Percentiles rank a stretch among this genome's conserved stretches.
Evolutionary conservation across 2,797 vertebrate genomes (phyloP).

Genomic region (Pipistrellus nathusii): DNA sequence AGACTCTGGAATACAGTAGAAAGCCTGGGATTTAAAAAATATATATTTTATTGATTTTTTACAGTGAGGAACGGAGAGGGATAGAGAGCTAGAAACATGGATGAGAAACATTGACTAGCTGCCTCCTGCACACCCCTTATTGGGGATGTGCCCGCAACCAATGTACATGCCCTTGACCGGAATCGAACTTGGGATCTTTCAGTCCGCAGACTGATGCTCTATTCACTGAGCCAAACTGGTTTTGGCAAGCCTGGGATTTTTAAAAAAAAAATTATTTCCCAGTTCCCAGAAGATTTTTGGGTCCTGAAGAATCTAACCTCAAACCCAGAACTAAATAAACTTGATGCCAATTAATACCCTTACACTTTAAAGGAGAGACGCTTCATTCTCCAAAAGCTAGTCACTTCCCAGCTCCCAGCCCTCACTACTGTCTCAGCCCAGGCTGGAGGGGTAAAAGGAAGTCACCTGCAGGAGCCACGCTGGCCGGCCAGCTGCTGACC

Average conservation of each 20-base stretch:
- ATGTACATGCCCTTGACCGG: too few relatives aligned
- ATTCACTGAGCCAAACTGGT: too few relatives aligned
- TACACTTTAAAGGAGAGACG: not conserved
- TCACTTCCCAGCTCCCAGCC: not conserved
- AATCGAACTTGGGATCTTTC: too few relatives aligned
- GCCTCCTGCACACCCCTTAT: too few relatives aligned
- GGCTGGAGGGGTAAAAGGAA: not conserved
- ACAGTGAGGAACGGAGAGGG: too few relatives aligned
- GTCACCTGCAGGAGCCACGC: not conserved
- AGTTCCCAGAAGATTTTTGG: not conserved
- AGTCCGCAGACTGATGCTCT: too few relatives aligned
- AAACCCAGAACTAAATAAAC: constrained; percentile 22
- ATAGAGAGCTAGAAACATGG: too few relatives aligned
- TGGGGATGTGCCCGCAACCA: too few relatives aligned
- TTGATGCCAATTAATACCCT: not conserved
- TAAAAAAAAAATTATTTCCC: not conserved
- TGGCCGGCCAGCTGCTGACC: not conserved
- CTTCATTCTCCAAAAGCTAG: not conserved
- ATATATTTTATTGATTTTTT: too few relatives aligned
- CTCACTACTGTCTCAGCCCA: not conserved
- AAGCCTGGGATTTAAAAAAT: not conserved
- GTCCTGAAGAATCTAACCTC: constrained; percentile 30
- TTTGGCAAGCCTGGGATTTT: too few relatives aligned
- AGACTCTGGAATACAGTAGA: not conserved
- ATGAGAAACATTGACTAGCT: too few relatives aligned